Percentiles rank a stretch among this genome's conserved stretches.
Conservation (phyloP, 2,797 vertebrate species). For the Melopsittacus undulatus region DNA sequence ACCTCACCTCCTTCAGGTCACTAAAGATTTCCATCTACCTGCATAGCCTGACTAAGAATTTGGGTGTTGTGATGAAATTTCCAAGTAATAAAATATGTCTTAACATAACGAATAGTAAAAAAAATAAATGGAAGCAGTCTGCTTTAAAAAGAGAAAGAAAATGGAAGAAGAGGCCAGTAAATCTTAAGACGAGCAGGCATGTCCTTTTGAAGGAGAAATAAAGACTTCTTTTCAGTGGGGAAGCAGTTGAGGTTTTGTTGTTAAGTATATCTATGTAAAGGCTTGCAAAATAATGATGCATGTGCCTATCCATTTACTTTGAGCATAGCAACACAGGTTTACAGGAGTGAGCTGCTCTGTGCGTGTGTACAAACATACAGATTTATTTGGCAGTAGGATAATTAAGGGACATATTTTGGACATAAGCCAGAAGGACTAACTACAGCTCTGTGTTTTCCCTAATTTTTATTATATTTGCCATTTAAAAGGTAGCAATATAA, state of each 20-base stretch:
- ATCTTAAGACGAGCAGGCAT: neutral
- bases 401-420: neutral
- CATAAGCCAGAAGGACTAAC: neutral
- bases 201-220: neutral
- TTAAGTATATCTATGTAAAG: neutral
- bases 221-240: neutral
- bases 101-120: neutral
- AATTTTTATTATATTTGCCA: neutral
- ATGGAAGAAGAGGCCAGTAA: neutral
- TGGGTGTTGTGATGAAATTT: neutral
- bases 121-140: neutral
- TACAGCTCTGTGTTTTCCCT: neutral
- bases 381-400: neutral
- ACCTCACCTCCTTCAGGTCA: neutral
- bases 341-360: neutral
- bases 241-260: neutral
- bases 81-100: neutral
- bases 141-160: neutral
- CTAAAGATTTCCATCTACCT: neutral
- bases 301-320: neutral
- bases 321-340: neutral
- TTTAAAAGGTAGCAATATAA: neutral
- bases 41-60: neutral
- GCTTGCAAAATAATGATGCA: neutral
- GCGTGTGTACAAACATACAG: fast-evolving